Evolutionary conservation across 1,140 invertebrate species (phyloP), one percentile per base, ranked within the genome.

Genomic region (Planococcus citri): DNA sequence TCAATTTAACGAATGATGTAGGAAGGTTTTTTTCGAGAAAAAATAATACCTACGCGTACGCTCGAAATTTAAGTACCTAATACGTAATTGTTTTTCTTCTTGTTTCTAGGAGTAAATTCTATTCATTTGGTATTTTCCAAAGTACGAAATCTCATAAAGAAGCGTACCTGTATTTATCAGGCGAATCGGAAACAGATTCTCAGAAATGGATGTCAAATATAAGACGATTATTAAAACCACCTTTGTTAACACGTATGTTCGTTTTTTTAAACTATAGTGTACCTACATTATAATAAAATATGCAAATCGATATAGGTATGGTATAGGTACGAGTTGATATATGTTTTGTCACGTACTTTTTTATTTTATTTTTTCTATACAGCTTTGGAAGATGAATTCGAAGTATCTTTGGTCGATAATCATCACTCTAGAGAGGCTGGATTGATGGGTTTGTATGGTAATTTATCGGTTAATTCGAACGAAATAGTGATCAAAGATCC

Each of bases 141-240:
- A 73, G 75, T 17, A 73, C 75, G 1, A 80, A 77, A 69, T 71
- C 69, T 24, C 38, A 70, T 22, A 68, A 69, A 67, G 78, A 83
- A 68, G 80, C 82, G 0, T 71, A 82, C 1, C 69, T 84, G 1
- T 83, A 82, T 71, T 72, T 84, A 29, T 78, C 80, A 12, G 80
- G 80, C 1, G 76, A 72, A 25, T 82, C 79, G 0, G 83, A 84
- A 73, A 81, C 78, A 12, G 81, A 84, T 64, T 78, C 79, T 2
- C 83, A 84, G 71, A 75, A 78, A 58, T 84, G 82, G 82, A 84
- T 84, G 78, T 73, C 77, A 1, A 79, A 76, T 38, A 77, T 84
- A 1, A 75, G 83, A 70, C 77, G 79, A 33, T 70, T 83, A 67
- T 75, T 84, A 8, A 79, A 75, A 67, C 79, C 80, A 0, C 76